phyloP scores from a whole-genome alignment of 2,113 vertebrate genomes.

The Crotalus horridus region DNA sequence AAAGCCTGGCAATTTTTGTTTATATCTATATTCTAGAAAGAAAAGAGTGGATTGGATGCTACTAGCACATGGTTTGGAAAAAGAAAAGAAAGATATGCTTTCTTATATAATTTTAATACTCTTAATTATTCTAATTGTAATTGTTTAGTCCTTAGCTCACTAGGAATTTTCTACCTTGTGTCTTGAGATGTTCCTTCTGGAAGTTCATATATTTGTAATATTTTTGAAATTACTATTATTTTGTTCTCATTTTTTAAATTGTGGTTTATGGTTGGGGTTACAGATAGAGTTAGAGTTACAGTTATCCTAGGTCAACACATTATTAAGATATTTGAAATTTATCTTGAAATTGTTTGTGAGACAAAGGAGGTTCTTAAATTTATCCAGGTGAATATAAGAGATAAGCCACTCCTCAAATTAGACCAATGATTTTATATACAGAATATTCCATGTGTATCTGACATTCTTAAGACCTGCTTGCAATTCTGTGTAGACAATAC shows the following conservation, averaged over 20 bases:
- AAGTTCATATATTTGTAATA: background rate
- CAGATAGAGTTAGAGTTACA: background rate
- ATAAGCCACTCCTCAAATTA: background rate
- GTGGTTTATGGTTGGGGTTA: background rate
- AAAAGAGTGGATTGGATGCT: background rate
- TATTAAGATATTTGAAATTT: background rate
- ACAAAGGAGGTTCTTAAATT: background rate
- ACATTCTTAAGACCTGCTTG: background rate
- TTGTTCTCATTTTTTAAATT: background rate
- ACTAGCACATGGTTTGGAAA: background rate
- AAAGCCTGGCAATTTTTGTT: background rate
- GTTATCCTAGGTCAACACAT: background rate
- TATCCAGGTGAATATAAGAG: background rate
- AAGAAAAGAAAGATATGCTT: background rate
- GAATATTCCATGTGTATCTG: background rate
- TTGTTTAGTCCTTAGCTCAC: background rate
- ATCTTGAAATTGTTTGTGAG: background rate
- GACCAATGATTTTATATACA: background rate
- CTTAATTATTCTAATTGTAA: too few relatives aligned
- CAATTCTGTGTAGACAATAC: background rate
- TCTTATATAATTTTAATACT: background rate
- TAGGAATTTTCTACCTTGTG: background rate
- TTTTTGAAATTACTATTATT: background rate
- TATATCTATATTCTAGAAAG: background rate
- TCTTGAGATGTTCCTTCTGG: background rate